Evolutionary conservation across 2,888 invertebrate genomes (phyloP), one percentile per base, ranked within the genome.

Genomic region (Acleris sparsana): DNA sequence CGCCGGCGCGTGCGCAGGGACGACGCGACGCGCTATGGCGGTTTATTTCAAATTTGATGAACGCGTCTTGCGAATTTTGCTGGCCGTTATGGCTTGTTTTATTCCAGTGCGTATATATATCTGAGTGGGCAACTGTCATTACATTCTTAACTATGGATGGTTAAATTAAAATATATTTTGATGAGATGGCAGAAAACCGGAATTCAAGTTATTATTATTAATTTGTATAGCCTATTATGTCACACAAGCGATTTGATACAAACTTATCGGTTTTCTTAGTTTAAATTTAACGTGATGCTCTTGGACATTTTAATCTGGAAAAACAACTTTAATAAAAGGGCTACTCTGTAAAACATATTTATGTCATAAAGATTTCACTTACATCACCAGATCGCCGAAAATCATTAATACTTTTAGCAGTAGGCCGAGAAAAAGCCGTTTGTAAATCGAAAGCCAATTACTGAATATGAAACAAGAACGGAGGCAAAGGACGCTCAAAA

Each of bases 391-490:
- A 63, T 43, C 55, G 44, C 60, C 13, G 25, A 25, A 52, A 52
- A 56, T 49, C 49, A 49, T 56, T 17, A 22, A 20, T n/a, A 17
- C n/a, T 22, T 43, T 55, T 18, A 56, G 7, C 46, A 20, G 22
- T 55, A 51, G 57, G 33, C 55, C 57, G 16, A 61, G 18, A 60
- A 62, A 79, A 79, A 83, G 49, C 13, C 49, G 49, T 59, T 59
- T 83, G 77, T 73, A 85, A 84, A 88, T 89, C 83, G 86, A 89
- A 89, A 88, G 85, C 80, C 90, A 90, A 91, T 92, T 90, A 89
- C 84, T 72, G 83, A 82, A 81, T 82, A 85, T 84, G 83, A 84
- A 84, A 86, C 85, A 83, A 80, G 78, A 79, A 75, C 73, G 72
- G 71, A 62, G 74, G 79, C 82, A 86, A 84, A 85, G 85, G 84